Conservation (phyloP, 2,113 vertebrate species). For the Oreochromis aureus region DNA sequence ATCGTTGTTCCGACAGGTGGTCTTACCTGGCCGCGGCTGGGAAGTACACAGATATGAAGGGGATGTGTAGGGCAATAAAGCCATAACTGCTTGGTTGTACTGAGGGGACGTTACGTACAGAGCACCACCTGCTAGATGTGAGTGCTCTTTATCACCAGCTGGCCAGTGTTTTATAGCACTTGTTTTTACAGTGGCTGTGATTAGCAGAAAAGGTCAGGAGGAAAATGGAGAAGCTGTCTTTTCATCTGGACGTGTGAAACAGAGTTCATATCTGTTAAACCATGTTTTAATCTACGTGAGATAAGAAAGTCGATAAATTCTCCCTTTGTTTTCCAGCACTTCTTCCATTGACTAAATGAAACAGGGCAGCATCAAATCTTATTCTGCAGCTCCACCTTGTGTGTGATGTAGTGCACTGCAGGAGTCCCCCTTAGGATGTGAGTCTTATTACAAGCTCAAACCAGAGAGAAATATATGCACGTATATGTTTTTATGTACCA, state of each 20-base stretch:
- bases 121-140: constrained; percentile 69
- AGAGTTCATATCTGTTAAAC: background rate
- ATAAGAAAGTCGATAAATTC: background rate
- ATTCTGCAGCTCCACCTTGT: constrained; percentile 57
- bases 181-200: constrained; percentile 58
- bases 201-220: constrained; percentile 57
- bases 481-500: background rate
- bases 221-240: constrained; percentile 45
- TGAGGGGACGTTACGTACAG: constrained; percentile 54
- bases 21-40: constrained; percentile 55
- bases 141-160: constrained; percentile 67
- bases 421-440: fast-evolving
- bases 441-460: background rate
- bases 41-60: constrained; percentile 60
- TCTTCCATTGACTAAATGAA: background rate
- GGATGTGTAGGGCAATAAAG: constrained; percentile 71
- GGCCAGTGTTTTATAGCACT: constrained; percentile 63
- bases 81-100: constrained; percentile 66
- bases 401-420: constrained; percentile 7
- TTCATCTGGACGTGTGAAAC: background rate
- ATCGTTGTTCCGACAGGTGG: constrained; percentile 71
- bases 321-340: background rate
- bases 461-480: fast-evolving
- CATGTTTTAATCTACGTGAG: background rate
- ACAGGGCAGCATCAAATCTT: background rate